These are phyloP conservation scores for Synergus laeviventris DNA, from an alignment of 2,888 invertebrate species.

Conservation along the genomic window DNA sequence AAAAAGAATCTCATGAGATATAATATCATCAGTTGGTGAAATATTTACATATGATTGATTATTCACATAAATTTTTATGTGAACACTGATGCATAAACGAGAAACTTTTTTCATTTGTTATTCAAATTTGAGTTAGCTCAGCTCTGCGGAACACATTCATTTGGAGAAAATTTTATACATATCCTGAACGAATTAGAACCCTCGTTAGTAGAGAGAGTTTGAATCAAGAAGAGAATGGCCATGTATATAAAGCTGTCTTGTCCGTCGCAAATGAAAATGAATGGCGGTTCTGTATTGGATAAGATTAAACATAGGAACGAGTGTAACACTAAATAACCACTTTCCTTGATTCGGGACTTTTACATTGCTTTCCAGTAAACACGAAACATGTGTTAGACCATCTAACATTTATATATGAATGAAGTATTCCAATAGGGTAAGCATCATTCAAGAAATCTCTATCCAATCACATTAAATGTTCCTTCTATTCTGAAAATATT, in stretches of 20 bases:
- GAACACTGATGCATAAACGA: neutral
- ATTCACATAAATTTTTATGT: constrained; percentile 1
- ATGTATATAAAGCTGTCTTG: constrained; percentile 8
- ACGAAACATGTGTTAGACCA: neutral
- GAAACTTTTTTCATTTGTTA: constrained; percentile 35
- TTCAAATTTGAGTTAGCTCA: constrained; percentile 24
- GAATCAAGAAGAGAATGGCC: constrained; percentile 30
- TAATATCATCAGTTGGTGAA: neutral
- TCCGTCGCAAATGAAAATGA: constrained; percentile 31
- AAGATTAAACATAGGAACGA: constrained; percentile 15
- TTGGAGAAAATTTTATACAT: constrained; percentile 27
- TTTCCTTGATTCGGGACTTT: constrained; percentile 10
- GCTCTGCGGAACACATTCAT: constrained; percentile 7
- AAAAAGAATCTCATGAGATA: neutral
- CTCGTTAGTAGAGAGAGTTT: constrained; percentile 20
- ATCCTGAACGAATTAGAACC: constrained; percentile 29
- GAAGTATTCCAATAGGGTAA: neutral
- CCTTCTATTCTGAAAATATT: constrained; percentile 14
- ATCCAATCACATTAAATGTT: constrained; percentile 6
- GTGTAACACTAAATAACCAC: constrained; percentile 31
- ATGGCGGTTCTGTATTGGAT: constrained; percentile 22
- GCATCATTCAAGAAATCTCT: constrained; percentile 18
- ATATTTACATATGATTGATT: constrained; percentile 6
- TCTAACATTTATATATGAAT: constrained; percentile 9
- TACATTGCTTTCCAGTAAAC: neutral